Evolutionary conservation across 2,797 vertebrate genomes (phyloP).

Genomic region (Danio kyathit): DNA sequence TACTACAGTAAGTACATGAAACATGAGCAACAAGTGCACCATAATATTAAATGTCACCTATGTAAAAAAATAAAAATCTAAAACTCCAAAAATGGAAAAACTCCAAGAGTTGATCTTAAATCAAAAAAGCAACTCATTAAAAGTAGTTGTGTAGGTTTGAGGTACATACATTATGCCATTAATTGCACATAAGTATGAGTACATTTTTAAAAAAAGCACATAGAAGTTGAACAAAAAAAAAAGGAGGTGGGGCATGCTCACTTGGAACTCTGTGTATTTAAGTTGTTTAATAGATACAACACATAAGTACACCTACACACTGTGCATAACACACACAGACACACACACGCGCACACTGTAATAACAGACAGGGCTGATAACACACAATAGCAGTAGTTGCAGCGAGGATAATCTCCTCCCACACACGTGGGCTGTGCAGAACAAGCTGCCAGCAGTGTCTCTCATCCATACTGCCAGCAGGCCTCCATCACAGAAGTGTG

Average conservation of each 20-base stretch:
- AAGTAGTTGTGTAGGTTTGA: not conserved
- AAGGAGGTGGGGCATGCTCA: not conserved
- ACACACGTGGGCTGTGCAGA: slow-evolving; percentile 53
- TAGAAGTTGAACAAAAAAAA: slow-evolving; percentile 6
- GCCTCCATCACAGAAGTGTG: slow-evolving; percentile 42
- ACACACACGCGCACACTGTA: slow-evolving; percentile 36
- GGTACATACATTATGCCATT: not conserved
- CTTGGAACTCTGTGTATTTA: slow-evolving; percentile 17
- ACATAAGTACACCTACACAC: slow-evolving; percentile 11
- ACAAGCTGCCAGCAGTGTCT: slow-evolving; percentile 56
- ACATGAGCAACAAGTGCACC: no score
- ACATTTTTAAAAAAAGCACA: not conserved
- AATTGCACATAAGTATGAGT: not conserved
- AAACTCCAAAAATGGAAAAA: not conserved
- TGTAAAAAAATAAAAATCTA: not conserved
- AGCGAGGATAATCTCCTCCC: slow-evolving; percentile 60
- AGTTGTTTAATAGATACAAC: slow-evolving; percentile 32
- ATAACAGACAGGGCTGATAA: slow-evolving; percentile 59
- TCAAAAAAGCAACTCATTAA: not conserved
- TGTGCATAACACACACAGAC: slow-evolving; percentile 27
- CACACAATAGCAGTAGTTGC: slow-evolving; percentile 56
- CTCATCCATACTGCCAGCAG: slow-evolving; percentile 56
- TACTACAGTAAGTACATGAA: no score
- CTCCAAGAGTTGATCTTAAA: not conserved
- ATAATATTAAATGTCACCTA: not conserved